phyloP scores from a whole-genome alignment of 2,797 vertebrate species.

The Lepilemur septentrionalis region DNA sequence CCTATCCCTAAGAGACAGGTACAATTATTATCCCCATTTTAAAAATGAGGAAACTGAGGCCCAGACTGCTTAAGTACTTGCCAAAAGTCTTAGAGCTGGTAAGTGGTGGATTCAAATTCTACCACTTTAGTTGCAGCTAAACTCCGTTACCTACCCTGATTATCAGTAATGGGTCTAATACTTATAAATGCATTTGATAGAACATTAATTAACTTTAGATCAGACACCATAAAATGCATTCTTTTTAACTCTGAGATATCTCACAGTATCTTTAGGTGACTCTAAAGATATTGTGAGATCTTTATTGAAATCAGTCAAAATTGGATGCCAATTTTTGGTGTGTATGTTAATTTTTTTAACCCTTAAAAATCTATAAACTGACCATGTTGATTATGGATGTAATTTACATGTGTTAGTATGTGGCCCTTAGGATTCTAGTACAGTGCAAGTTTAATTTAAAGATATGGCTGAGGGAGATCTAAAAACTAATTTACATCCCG shows the following conservation, averaged over 20 bases:
- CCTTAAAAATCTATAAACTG: background rate
- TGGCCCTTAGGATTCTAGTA: background rate
- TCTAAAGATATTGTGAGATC: background rate
- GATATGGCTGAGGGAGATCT: background rate
- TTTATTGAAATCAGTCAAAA: background rate
- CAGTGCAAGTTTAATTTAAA: background rate
- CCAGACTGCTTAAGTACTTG: background rate
- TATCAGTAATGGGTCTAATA: background rate
- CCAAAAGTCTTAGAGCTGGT: background rate
- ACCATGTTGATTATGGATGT: background rate
- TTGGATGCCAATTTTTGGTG: background rate
- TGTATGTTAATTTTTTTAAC: background rate
- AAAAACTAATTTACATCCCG: background rate
- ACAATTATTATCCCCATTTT: background rate
- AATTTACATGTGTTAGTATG: background rate
- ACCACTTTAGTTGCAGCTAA: background rate
- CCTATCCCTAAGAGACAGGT: background rate
- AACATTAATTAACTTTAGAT: background rate
- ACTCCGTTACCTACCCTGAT: background rate
- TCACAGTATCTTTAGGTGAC: background rate
- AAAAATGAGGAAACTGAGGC: background rate
- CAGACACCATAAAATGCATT: background rate
- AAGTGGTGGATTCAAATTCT: background rate
- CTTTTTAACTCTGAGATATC: background rate
- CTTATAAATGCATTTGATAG: background rate